Base-by-base conservation (phyloP, 2,113 vertebrate species). In the Silurus meridionalis region DNA sequence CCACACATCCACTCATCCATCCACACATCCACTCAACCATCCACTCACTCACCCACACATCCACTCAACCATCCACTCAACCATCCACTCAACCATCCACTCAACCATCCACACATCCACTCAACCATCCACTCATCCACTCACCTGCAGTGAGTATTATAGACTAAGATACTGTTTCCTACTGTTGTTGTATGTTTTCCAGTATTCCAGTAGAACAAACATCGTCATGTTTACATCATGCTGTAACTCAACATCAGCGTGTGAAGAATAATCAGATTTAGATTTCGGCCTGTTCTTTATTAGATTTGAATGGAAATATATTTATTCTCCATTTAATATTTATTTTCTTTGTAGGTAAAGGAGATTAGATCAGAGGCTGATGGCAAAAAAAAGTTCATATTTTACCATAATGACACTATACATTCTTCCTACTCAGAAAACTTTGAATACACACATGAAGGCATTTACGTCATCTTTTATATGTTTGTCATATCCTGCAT, bases 141-240 rank as follows among this genome's bases (percentile, higher is more conserved):
- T 46, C 83, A 84, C 55, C 83, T 74, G 83, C 28, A 23, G 67
- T 14, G 69, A 74, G 23, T 5, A 60, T 23, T 60, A 60, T 60
- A 80, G 15, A 80, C 55, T 37, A 25, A 58, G 14, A 6, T 15
- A 10, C 28, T 28, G 53, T 28, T 13, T 15, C n/a, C 74, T 37
- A 77, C 48, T 78, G 53, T 17, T 8, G 28, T 15, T 79, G 53
- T 37, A 37, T 37, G 28, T 37, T 37, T 37, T 37, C 28, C 77
- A 58, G 77, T 14, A 28, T 46, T 48, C 5, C 25, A 83, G 69
- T 8, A 23, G 14, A 53, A 77, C 0, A 52, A 17, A 1, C 8
- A 23, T 23, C 46, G n/a, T 50, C 21, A 13, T n/a, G 0, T 11
- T 75, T n/a, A 75, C 72, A 50, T 4, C 10, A 5, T 11, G 9